Evolutionary conservation across 1,140 invertebrate genomes (phyloP), one percentile per base, ranked within the genome.

Genomic region (Pomacea maculata): DNA sequence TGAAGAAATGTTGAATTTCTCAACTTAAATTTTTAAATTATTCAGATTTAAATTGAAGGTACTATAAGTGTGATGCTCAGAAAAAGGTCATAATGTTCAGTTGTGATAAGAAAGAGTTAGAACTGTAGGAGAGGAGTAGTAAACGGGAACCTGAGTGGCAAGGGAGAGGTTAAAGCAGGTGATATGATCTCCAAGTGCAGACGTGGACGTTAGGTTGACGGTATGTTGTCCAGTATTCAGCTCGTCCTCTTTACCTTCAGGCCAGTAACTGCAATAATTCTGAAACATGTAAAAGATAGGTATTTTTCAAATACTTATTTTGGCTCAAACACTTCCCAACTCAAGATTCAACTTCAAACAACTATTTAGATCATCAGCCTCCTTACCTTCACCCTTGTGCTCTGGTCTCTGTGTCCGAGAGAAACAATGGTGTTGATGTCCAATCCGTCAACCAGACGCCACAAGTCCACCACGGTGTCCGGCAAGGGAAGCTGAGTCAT

Each of bases 401-500:
- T 29, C 25, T 71, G n/a, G 15, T 15, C 7, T 71, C 3, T 45
- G 19, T 67, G 63, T 9, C 75, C 78, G 1, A 87, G 54, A 61
- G 76, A 83, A 34, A 87, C 79, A 17, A 90, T 84, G n/a, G 85
- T 83, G 21, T 77, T 67, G 21, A 86, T 78, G 14, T 84, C 80
- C 10, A 87, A 80, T 15, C 87, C 85, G 65, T 88, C 84, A 17
- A 90, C 79, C 55, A 90, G 82, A 45, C 84, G 79, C 89, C 89
- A 90, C 84, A 90, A 87, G 77, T 90, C 89, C 45, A 86, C 77
- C 15, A 89, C 83, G 9, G 89, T 90, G 45, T 85, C 81, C 29
- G 84, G 67, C 11, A 89, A 81, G 6, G 89, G 89, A 61, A 85
- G 86, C 79, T 90, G 88, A 29, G 88, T 90, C 29, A 85, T 65